These are phyloP conservation scores for Akabosia matsudoensis DNA, from an alignment of 1,140 invertebrate genomes.

Conservation along the genomic window DNA sequence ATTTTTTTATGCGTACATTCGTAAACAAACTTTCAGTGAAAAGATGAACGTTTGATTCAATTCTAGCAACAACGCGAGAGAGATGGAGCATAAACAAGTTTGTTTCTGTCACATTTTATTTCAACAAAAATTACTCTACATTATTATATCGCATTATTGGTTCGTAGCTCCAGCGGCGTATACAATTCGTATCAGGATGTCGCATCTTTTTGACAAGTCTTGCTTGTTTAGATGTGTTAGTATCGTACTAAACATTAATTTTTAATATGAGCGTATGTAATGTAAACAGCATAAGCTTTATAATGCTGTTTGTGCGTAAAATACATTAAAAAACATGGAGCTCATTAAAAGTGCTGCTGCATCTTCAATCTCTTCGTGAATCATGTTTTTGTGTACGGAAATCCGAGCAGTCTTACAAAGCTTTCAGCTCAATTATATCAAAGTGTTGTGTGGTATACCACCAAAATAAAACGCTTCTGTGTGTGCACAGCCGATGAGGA, in stretches of 20 bases:
- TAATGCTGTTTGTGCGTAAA: too few relatives aligned
- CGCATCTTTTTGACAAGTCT: conserved; percentile 8
- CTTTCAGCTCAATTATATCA: conserved; percentile 11
- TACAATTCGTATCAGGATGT: conserved; percentile 3
- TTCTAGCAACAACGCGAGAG: not conserved
- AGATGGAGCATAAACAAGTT: conserved; percentile 14
- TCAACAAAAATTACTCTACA: conserved; percentile 17
- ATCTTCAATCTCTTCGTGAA: not conserved
- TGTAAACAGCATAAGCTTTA: not conserved
- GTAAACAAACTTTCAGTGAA: too few relatives aligned
- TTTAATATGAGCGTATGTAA: not conserved
- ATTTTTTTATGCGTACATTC: not conserved
- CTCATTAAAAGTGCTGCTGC: not conserved
- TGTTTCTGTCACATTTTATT: conserved; percentile 21
- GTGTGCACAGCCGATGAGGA: not conserved
- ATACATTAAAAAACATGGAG: not conserved
- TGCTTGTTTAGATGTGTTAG: not conserved
- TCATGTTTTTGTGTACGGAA: not conserved
- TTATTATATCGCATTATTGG: not conserved
- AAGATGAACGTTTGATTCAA: conserved; percentile 11
- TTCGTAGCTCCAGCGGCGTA: not conserved
- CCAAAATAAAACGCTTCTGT: not conserved
- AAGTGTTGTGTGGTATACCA: not conserved
- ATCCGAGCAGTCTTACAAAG: not conserved
- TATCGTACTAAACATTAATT: not conserved